Percentiles rank a stretch among this genome's conserved stretches.
Evolutionary conservation across 2,113 vertebrate species (phyloP).

Genomic region (Gulo gulo): DNA sequence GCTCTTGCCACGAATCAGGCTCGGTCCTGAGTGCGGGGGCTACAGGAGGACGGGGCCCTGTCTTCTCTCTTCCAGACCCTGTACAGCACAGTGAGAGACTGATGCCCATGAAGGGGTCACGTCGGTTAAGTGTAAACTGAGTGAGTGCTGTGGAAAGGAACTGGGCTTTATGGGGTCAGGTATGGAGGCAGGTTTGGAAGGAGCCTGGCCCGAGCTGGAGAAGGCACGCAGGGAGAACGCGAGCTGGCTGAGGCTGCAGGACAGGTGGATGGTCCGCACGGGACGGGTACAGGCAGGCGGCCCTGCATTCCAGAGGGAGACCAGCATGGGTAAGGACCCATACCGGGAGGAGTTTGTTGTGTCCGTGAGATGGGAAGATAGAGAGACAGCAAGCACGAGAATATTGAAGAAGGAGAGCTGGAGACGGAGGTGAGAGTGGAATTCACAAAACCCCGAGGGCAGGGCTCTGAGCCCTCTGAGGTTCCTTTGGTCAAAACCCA

Average conservation of each 20-base stretch:
- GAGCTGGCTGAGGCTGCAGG: neutral
- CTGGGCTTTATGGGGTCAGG: neutral
- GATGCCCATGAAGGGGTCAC: neutral
- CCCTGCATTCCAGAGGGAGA: neutral
- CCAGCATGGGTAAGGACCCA: neutral
- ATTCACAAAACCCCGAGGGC: neutral
- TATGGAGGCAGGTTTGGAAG: neutral
- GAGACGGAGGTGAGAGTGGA: neutral
- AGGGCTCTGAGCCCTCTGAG: neutral
- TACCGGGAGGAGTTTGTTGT: neutral
- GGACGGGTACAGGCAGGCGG: neutral
- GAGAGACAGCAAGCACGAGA: neutral
- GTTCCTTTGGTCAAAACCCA: neutral
- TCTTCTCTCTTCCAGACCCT: neutral
- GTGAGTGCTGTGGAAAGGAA: neutral
- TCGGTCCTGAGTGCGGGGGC: neutral
- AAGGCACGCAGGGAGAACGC: neutral
- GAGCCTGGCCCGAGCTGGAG: neutral
- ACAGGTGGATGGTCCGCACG: fast-evolving
- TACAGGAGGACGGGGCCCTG: neutral
- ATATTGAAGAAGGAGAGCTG: neutral
- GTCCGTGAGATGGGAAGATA: neutral
- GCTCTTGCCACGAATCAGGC: neutral
- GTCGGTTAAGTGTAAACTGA: neutral
- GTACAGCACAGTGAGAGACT: neutral